Conservation (phyloP, 1,140 invertebrate genomes). For the Helicoverpa zea region DNA sequence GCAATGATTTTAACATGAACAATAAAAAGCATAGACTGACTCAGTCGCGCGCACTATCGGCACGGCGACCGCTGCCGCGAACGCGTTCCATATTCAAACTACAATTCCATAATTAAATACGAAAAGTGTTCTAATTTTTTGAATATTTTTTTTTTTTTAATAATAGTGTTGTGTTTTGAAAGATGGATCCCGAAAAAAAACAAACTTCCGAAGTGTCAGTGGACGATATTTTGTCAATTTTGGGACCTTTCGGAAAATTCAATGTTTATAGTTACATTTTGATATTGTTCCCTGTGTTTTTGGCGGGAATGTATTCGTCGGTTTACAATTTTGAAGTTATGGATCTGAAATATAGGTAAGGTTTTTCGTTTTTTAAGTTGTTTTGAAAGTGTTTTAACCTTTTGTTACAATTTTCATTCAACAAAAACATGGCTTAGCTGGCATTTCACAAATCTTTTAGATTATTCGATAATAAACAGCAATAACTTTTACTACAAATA, state of each 20-base stretch:
- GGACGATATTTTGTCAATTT: constrained; percentile 77
- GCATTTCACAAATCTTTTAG: too few relatives aligned
- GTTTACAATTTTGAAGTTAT: constrained; percentile 82
- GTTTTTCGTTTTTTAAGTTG: constrained; percentile 28
- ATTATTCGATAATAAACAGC: too few relatives aligned
- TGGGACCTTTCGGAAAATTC: constrained; percentile 79
- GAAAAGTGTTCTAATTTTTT: constrained; percentile 26
- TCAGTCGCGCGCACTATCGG: constrained; percentile 64
- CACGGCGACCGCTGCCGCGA: constrained; percentile 53
- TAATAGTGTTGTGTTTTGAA: constrained; percentile 42
- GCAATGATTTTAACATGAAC: constrained; percentile 62
- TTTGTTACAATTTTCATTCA: not conserved
- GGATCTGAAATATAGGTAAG: constrained; percentile 81
- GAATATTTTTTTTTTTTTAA: constrained; percentile 11
- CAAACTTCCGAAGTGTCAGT: constrained; percentile 72
- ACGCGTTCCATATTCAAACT: constrained; percentile 52
- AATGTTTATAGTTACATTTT: constrained; percentile 76
- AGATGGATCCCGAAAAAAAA: constrained; percentile 79
- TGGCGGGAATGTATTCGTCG: constrained; percentile 81
- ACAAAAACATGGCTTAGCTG: too few relatives aligned
- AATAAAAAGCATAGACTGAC: constrained; percentile 72
- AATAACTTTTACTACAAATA: too few relatives aligned
- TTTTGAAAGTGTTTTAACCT: not conserved
- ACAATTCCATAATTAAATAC: constrained; percentile 45
- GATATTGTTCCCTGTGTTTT: constrained; percentile 77